Evolutionary conservation across 1,140 invertebrate species (phyloP).

Genomic region (Lethrus apterus): DNA sequence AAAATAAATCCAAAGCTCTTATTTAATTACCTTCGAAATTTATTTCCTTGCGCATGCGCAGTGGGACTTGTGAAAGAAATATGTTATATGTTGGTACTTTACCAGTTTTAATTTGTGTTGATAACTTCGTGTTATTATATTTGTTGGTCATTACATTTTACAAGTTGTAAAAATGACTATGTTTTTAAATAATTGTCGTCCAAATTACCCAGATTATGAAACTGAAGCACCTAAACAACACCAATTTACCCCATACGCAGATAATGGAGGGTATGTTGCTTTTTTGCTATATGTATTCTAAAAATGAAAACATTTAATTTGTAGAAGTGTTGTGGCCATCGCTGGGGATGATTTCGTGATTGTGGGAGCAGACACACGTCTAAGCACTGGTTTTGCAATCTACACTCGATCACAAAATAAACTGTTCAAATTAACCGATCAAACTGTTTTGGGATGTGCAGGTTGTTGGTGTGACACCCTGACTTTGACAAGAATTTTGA

Average conservation of each 20-base stretch:
- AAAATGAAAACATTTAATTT: slow-evolving; percentile 25
- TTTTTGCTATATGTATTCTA: slow-evolving; percentile 14
- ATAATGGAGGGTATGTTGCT: slow-evolving; percentile 62
- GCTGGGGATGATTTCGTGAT: slow-evolving; percentile 61
- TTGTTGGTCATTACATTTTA: too few relatives aligned
- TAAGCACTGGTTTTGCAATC: slow-evolving; percentile 87
- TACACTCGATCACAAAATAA: slow-evolving; percentile 82
- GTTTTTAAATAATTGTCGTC: too few relatives aligned
- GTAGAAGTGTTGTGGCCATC: slow-evolving; percentile 80
- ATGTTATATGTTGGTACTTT: too few relatives aligned
- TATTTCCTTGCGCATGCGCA: too few relatives aligned
- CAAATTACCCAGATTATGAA: slow-evolving; percentile 57
- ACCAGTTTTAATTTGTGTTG: too few relatives aligned
- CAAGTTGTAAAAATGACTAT: too few relatives aligned
- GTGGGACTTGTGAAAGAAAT: too few relatives aligned
- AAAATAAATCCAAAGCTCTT: too few relatives aligned
- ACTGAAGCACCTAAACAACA: slow-evolving; percentile 49
- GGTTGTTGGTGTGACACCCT: slow-evolving; percentile 99
- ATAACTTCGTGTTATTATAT: too few relatives aligned
- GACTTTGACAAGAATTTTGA: slow-evolving; percentile 78
- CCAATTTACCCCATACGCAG: slow-evolving; percentile 66
- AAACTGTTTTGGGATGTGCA: slow-evolving; percentile 78
- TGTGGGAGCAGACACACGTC: slow-evolving; percentile 83
- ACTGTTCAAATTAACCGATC: slow-evolving; percentile 68
- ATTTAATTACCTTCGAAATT: too few relatives aligned